Base-by-base conservation (phyloP, 1,140 invertebrate genomes). In the Apis cerana region DNA sequence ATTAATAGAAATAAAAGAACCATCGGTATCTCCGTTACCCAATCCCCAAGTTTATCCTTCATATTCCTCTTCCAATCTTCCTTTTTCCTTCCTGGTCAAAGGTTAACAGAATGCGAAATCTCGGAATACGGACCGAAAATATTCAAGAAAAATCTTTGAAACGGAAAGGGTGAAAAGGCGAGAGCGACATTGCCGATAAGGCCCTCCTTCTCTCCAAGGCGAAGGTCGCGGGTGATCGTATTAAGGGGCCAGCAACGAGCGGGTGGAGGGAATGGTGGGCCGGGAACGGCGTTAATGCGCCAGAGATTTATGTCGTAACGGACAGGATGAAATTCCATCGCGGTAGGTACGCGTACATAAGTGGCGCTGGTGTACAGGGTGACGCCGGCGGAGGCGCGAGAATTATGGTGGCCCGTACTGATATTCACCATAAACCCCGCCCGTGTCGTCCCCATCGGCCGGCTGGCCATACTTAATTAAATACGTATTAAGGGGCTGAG, bases 401-500 rank as follows among this genome's bases (percentile, higher is more conserved):
- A 92, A 85, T 92, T 92, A 92, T 91, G 90, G 87, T 83, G 79
- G 87, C 86, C 85, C 85, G 75, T 87, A 90, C 89, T 89, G 90
- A 92, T 91, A 91, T 89, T 88, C 85, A 86, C 89, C 85, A 87
- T 90, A 89, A 91, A 91, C 86, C 85, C 89, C 77, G 67, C 68
- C 67, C 58, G 75, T 82, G 68, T 83, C 83, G 68, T 83, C 83
- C 79, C 84, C 84, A 69, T 79, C 76, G 69, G 67, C 80, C 82
- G 70, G 64, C 80, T 76, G 67, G 85, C 56, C 79, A 87, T 89
- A 90, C 90, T 92, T 92, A 93, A 92, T 94, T 93, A 93, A 93
- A 93, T 93, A 91, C 92, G 91, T 92, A 93, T 94, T 92, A 92
- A 93, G 90, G 87, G 82, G 79, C 90, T 88, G 92, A 93, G 92